Evolutionary conservation across 2,888 invertebrate genomes (phyloP), one percentile per base, ranked within the genome.

Genomic region (Drosophila barbarae): DNA sequence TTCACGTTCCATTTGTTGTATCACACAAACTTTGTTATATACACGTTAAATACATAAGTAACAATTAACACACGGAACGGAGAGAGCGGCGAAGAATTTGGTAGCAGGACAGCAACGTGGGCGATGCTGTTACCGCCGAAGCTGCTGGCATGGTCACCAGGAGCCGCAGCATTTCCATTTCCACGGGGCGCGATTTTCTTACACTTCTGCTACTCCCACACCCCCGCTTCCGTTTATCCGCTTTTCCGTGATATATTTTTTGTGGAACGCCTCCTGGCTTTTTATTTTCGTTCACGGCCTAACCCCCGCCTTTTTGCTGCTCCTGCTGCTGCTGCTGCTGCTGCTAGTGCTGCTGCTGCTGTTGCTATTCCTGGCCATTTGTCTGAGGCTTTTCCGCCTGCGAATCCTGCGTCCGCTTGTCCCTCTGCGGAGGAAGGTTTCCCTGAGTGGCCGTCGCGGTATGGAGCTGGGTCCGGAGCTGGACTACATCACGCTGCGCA

Each of bases 51-150:
- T 74, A 78, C 76, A 81, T 78, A 71, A 75, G 81, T 84, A 78
- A 78, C 77, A 78, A 84, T 84, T 78, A 81, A 61, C 82, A 69
- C 84, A 81, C 78, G 69, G 76, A 78, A 74, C 70, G 60, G 70
- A 53, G 65, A 50, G 35, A 63, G 63, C 44, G 64, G 52, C 35
- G 28, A 18, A 47, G 46, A 60, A 46, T 39, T 34, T 34, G 64
- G 65, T n/a, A 44, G 46, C 46, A 50, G 50, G 35, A 49, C 49
- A 38, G 50, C 63, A 26, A 42, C 3, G 44, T 52, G 35, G 46
- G 50, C 47, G 65, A 42, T 64, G 64, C 51, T 69, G 60, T 26
- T 63, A 47, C 46, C 61, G 64, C 18, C 54, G 56, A 9, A 61
- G 60, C 52, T 46, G 59, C 55, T 69, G 64, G 35, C 58, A 61